Conservation (phyloP, 2,797 vertebrate species). For the Harpagifer antarcticus region DNA sequence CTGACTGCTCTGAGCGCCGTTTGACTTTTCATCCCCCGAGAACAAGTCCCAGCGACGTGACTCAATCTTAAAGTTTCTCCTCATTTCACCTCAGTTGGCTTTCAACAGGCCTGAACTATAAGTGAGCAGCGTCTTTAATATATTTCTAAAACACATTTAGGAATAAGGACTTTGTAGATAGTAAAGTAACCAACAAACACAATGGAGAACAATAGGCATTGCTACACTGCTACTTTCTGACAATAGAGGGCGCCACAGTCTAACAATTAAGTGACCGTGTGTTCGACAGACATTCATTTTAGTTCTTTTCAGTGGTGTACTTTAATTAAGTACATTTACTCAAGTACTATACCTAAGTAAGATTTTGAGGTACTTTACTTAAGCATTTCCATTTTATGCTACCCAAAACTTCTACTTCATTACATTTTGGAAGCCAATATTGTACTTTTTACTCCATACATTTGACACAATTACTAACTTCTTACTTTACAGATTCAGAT, state of each 20-base stretch:
- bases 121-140: not conserved
- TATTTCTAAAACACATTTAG: too few species aligned
- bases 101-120: accelerated
- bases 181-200: not conserved
- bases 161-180: not conserved
- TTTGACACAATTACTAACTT: too few species aligned
- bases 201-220: conserved; percentile 37
- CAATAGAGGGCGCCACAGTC: conserved; percentile 56
- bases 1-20: conserved; percentile 32
- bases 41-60: not conserved
- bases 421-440: too few species aligned
- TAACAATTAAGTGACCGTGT: not conserved
- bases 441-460: too few species aligned
- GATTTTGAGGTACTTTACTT: too few species aligned
- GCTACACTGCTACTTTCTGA: not conserved
- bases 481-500: too few species aligned
- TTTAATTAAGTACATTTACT: too few species aligned
- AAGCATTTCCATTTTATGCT: too few species aligned
- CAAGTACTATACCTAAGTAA: too few species aligned
- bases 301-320: too few species aligned
- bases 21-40: conserved; percentile 35
- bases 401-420: too few species aligned
- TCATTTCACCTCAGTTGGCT: not conserved
- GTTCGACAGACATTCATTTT: too few species aligned
- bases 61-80: not conserved